These are phyloP conservation scores for Pseudoips prasinana DNA, from an alignment of 2,888 invertebrate genomes.

Conservation along the genomic window DNA sequence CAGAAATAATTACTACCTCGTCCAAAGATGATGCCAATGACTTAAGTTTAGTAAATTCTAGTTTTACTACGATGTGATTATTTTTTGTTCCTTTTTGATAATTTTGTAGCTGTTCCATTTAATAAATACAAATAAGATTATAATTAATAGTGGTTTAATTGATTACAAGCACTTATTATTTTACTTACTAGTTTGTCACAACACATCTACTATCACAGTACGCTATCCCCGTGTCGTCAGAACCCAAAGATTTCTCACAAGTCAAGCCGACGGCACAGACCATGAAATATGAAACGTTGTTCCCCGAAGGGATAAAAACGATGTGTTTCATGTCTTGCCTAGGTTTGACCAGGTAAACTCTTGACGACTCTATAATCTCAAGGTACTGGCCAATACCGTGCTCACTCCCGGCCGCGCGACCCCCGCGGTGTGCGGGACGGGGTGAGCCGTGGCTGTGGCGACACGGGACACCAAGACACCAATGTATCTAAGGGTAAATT, in stretches of 20 bases:
- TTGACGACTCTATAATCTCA: no score
- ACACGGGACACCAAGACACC: no score
- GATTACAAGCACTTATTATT: neutral
- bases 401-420: no score
- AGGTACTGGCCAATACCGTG: no score
- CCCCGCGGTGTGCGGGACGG: no score
- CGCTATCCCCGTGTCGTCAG: neutral
- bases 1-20: conserved; percentile 4
- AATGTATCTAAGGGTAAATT: no score
- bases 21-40: neutral
- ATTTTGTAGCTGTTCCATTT: neutral
- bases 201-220: neutral
- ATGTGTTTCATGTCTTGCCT: neutral
- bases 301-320: no score
- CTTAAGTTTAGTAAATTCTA: neutral
- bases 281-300: conserved; percentile 6
- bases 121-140: neutral
- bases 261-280: neutral
- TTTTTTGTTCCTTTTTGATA: neutral
- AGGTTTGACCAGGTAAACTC: neutral
- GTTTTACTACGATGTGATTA: neutral
- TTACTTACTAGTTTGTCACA: neutral
- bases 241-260: neutral
- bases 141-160: neutral
- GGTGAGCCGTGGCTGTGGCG: no score